A percentile compares a stretch with the other conserved stretches of the same genome.
Conservation (phyloP, 2,797 vertebrate species). For the Trichosurus vulpecula region DNA sequence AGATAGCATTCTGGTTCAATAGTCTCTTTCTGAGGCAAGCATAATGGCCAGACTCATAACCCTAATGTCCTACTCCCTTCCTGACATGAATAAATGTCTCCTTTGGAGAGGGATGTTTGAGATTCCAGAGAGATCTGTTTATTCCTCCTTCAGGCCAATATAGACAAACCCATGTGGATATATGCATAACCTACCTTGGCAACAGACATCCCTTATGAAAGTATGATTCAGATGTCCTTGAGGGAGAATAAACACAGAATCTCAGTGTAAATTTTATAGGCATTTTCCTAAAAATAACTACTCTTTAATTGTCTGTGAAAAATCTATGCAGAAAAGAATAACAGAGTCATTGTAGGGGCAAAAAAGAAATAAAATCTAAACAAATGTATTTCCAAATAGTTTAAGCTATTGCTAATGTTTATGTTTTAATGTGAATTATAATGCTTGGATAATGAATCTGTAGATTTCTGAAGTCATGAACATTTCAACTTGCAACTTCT, state of each 20-base stretch:
- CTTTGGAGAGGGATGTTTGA: not conserved
- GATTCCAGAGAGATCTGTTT: not conserved
- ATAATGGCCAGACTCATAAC: not conserved
- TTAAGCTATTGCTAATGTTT: constrained; percentile 77
- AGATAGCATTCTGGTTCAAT: not conserved
- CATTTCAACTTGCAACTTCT: constrained; percentile 70
- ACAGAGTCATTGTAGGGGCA: constrained; percentile 59
- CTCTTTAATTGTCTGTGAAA: constrained; percentile 61
- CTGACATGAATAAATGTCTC: not conserved
- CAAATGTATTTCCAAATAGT: constrained; percentile 77
- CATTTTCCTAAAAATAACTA: constrained; percentile 62
- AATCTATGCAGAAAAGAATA: constrained; percentile 53
- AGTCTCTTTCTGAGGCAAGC: not conserved
- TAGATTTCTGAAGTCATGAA: constrained; percentile 77
- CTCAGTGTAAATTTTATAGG: constrained; percentile 54
- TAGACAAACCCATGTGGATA: not conserved
- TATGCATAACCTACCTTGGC: not conserved
- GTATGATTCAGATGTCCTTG: constrained; percentile 1
- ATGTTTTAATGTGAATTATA: constrained; percentile 74
- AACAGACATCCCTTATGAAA: not conserved
- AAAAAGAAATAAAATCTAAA: constrained; percentile 78
- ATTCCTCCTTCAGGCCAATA: not conserved
- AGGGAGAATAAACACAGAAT: constrained; percentile 26
- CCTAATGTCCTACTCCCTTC: not conserved
- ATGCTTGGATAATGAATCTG: constrained; percentile 77